Evolutionary conservation across 2,113 vertebrate genomes (phyloP), one percentile per base, ranked within the genome.

Genomic region (Entelurus aequoreus): DNA sequence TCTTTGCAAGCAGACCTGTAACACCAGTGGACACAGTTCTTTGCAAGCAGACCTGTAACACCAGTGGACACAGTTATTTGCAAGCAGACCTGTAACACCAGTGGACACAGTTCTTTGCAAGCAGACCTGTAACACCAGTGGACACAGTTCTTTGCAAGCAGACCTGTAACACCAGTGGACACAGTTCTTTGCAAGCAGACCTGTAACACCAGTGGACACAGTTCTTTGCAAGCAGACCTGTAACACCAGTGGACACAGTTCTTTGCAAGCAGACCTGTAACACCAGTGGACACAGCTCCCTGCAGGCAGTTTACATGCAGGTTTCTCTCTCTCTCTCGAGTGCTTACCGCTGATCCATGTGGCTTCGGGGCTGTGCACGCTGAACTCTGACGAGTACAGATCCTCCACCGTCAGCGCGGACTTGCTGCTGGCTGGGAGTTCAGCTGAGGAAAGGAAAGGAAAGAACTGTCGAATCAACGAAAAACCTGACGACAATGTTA

Each of bases 331-430:
- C 37, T 19, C 19, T 42, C 54, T 36, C 12, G 6, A 40, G 28
- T 71, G 88, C 91, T 74, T 86, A 97, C 94, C 91, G 52, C 93
- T 93, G 81, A 96, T 91, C 94, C 94, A 97, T 48, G 75, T 88
- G 65, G 92, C 90, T 76, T 94, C 92, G 4, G 93, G 93, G 84
- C 94, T 90, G 50, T 94, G 93, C 68, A 89, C 63, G 6, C 77
- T 19, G 52, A 95, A 94, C 6, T 94, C 93, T 46, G 91, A 90
- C 58, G 86, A 91, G 81, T 92, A 92, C 44, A 97, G 93, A 65
- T 96, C 94, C 9, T 91, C 90, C 81, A 94, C 86, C 1, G 91
- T 93, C 56, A 95, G 76, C 38, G 81, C 89, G 52, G 90, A 93
- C 88, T 89, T 93, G 74, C 91, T 92, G 21, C 90, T 90, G 80